These are phyloP conservation scores for Prosopocoilus inquinatus DNA, from an alignment of 2,888 invertebrate genomes.

Conservation along the genomic window DNA sequence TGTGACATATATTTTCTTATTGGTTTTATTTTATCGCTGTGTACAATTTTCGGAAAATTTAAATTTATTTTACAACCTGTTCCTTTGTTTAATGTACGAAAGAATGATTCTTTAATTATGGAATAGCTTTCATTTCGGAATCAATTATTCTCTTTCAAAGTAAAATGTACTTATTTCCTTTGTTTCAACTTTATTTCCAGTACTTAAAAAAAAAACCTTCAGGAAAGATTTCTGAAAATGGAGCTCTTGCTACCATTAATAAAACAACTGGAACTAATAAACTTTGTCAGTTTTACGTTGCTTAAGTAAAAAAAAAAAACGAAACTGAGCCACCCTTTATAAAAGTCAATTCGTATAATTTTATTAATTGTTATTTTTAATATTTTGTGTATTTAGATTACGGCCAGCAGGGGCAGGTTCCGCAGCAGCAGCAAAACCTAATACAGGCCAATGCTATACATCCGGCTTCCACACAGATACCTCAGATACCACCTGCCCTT, in stretches of 20 bases:
- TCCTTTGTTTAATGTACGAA: too few species aligned
- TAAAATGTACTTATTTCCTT: too few species aligned
- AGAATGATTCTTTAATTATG: too few species aligned
- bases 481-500: constrained; percentile 19
- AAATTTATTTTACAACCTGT: not conserved
- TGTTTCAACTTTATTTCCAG: too few species aligned
- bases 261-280: too few species aligned
- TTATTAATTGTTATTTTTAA: not conserved
- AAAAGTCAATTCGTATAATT: not conserved
- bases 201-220: too few species aligned
- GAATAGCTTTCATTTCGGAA: too few species aligned
- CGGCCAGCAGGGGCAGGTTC: constrained; percentile 32
- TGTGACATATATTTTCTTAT: not conserved
- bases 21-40: not conserved
- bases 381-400: constrained; percentile 35
- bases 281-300: not conserved
- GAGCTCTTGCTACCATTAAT: too few species aligned
- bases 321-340: not conserved
- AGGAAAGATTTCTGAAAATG: too few species aligned
- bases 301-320: constrained; percentile 1
- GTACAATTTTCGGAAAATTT: not conserved
- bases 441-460: constrained; percentile 20
- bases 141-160: too few species aligned
- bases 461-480: constrained; percentile 14
- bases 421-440: constrained; percentile 26